Percentiles rank a stretch among this genome's conserved stretches.
phyloP scores from a whole-genome alignment of 2,113 vertebrate genomes.

The Planiliza haematocheilus region DNA sequence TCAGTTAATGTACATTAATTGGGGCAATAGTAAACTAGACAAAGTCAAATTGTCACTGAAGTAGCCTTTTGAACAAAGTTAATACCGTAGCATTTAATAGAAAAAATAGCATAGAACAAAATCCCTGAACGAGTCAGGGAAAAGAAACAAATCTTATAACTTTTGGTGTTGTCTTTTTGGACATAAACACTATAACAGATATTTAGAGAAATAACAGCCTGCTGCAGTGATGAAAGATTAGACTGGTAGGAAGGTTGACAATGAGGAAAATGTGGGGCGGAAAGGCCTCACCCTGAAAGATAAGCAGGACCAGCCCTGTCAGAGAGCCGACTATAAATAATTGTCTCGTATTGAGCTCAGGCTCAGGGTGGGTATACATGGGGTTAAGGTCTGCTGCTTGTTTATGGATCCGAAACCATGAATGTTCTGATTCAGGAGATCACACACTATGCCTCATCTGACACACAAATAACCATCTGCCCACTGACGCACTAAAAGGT shows the following conservation, averaged over 20 bases:
- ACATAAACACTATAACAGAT: constrained; percentile 67
- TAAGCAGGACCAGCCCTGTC: constrained; percentile 71
- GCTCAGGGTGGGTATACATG: constrained; percentile 54
- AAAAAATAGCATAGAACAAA: constrained; percentile 6
- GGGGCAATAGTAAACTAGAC: constrained; percentile 46
- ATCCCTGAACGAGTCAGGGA: background rate
- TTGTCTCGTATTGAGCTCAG: constrained; percentile 66
- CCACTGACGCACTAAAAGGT: background rate
- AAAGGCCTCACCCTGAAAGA: constrained; percentile 71
- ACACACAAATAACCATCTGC: background rate
- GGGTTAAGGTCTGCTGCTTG: constrained; percentile 29
- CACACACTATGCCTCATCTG: background rate
- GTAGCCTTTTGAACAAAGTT: constrained; percentile 35
- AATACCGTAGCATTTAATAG: background rate
- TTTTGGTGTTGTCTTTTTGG: background rate
- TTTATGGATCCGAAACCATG: constrained; percentile 17
- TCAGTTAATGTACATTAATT: constrained; percentile 68
- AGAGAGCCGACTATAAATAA: constrained; percentile 78
- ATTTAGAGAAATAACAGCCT: constrained; percentile 70
- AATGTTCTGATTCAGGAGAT: constrained; percentile 1
- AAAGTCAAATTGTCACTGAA: constrained; percentile 49
- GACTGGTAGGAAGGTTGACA: constrained; percentile 43
- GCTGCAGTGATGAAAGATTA: constrained; percentile 67
- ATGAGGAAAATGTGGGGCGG: constrained; percentile 42
- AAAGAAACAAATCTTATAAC: background rate